Evolutionary conservation across 2,888 invertebrate genomes (phyloP).

Genomic region (Bombylius major): DNA sequence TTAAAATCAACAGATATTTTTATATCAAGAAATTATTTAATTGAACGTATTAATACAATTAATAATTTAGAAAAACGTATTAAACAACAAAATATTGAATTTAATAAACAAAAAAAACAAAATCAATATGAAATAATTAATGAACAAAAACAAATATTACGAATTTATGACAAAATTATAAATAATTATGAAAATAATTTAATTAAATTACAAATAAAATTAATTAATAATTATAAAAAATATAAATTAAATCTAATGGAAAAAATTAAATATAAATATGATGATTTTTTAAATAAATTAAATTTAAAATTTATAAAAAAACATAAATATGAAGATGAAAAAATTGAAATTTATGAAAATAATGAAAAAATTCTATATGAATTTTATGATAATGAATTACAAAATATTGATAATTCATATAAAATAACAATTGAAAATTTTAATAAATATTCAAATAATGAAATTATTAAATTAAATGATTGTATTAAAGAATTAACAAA

Average conservation of each 20-base stretch:
- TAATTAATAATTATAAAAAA: not conserved
- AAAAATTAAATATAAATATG: conserved; percentile 55
- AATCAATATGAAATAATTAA: conserved; percentile 43
- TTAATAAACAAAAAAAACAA: conserved; percentile 72
- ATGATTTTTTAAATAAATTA: conserved; percentile 51
- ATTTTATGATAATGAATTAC: not conserved
- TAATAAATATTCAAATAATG: not conserved
- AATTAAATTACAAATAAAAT: not conserved
- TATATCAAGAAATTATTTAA: conserved; percentile 62
- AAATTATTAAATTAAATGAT: no score
- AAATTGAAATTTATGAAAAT: conserved; percentile 42
- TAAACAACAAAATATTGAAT: conserved; percentile 76
- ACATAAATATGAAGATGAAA: not conserved
- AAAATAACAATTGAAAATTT: not conserved
- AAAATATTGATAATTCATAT: not conserved
- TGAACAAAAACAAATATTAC: not conserved
- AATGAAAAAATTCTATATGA: conserved; percentile 35
- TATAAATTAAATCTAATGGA: conserved; percentile 49
- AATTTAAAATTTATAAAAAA: not conserved
- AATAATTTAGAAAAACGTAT: conserved; percentile 48
- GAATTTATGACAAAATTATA: not conserved
- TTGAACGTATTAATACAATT: conserved; percentile 63
- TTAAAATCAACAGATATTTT: conserved; percentile 69
- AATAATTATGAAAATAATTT: not conserved
- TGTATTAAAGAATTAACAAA: not conserved